Evolutionary conservation across 2,888 invertebrate species (phyloP).

Genomic region (Poecilus cupreus): DNA sequence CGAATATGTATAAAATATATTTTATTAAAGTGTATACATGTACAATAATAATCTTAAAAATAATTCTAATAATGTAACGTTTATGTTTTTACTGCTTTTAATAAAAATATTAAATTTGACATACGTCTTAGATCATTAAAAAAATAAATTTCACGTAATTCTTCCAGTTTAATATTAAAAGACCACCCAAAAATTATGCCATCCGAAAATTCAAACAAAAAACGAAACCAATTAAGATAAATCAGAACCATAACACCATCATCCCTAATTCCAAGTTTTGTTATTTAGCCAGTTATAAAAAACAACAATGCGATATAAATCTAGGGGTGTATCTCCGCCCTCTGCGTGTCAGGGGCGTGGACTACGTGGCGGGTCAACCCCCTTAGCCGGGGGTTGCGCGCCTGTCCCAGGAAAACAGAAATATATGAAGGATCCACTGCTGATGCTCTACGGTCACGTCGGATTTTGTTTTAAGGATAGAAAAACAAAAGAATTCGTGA

Average conservation of each 20-base stretch:
- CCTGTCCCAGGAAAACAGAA: background rate
- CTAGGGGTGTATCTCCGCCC: slow-evolving; percentile 42
- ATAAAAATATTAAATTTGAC: slow-evolving; percentile 2
- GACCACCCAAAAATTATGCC: slow-evolving; percentile 23
- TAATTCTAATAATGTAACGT: background rate
- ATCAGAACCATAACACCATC: background rate
- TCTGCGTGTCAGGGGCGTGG: slow-evolving; percentile 44
- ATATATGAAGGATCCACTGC: background rate
- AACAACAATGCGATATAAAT: slow-evolving; percentile 52
- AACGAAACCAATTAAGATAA: slow-evolving; percentile 19
- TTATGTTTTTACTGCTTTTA: background rate
- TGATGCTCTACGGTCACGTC: background rate
- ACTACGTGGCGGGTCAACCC: slow-evolving; percentile 6
- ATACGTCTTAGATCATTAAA: background rate
- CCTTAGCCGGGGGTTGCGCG: slow-evolving; percentile 9
- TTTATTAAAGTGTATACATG: too few relatives aligned
- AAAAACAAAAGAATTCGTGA: too few relatives aligned
- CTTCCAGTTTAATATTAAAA: too few relatives aligned
- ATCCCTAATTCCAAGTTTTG: background rate
- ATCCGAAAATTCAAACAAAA: slow-evolving; percentile 11
- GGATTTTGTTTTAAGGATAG: background rate
- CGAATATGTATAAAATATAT: too few relatives aligned
- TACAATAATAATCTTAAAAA: background rate
- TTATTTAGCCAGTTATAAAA: slow-evolving; percentile 13
- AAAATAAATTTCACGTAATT: too few relatives aligned